Evolutionary conservation across 2,888 invertebrate genomes (phyloP), one percentile per base, ranked within the genome.

Genomic region (Heterodera filipjevi): DNA sequence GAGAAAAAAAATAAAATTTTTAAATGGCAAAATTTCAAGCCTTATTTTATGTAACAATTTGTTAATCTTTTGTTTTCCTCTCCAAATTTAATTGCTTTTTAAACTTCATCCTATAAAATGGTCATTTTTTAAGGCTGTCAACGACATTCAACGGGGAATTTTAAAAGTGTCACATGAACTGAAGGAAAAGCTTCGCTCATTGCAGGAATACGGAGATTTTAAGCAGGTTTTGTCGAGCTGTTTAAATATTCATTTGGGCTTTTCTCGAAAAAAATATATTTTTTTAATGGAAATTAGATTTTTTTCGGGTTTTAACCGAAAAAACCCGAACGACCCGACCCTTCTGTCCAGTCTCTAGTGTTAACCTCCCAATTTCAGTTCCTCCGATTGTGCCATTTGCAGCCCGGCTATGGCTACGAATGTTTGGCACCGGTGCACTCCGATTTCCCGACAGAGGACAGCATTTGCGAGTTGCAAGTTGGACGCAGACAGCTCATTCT

Each of bases 341-440:
- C n/a, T n/a, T n/a, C n/a, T n/a, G n/a, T n/a, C n/a, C n/a, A n/a
- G n/a, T n/a, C n/a, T n/a, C n/a, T n/a, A n/a, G n/a, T n/a, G n/a
- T n/a, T n/a, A n/a, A n/a, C n/a, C n/a, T n/a, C n/a, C n/a, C n/a
- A n/a, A n/a, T 30, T 71, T 27, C 73, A 95, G 93, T 97, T 95
- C 90, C 91, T 98, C 86, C 93, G 95, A 85, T 90, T 95, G 85
- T 95, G 94, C 22, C 92, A 94, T 82, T 93, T 93, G 44, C 91
- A 96, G 85, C 94, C 94, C 84, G 94, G 94, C 89, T 98, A 97
- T 90, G 95, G 96, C 22, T 94, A 94, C 88, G 92, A 96, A 80
- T 93, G 94, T 88, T 94, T 95, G 89, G 91, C 92, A 78, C 92
- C 93, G 59, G 94, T 94, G 82, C 90, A 91, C 71, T 93, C 93